Evolutionary conservation across 2,113 vertebrate species (phyloP).

Genomic region (Boulengeromyrus knoepffleri): DNA sequence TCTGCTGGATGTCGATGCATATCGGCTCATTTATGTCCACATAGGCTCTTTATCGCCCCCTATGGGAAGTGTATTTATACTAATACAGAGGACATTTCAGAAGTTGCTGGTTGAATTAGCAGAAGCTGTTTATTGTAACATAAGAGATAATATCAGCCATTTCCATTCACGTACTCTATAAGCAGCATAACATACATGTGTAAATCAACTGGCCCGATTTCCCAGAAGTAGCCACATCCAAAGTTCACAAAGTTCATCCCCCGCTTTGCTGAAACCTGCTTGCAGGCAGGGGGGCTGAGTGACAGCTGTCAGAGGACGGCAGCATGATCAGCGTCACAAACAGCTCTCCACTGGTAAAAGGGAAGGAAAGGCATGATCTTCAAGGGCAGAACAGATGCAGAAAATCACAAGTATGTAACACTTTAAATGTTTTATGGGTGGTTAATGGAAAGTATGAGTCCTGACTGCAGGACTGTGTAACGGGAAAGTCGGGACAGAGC

Average conservation of each 20-base stretch:
- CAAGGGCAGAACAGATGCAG: neutral
- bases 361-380: neutral
- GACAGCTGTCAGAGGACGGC: neutral
- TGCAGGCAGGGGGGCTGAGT: neutral
- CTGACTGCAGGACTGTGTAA: neutral
- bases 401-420: neutral
- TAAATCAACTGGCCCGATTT: constrained; percentile 13
- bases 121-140: constrained; percentile 31
- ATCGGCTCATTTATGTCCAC: neutral
- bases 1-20: neutral
- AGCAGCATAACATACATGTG: constrained; percentile 9
- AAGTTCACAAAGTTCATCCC: neutral
- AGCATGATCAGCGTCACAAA: neutral
- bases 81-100: neutral
- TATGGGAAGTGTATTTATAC: neutral
- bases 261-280: neutral
- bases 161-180: constrained; percentile 3
- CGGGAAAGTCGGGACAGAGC: neutral
- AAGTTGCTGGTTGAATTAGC: neutral
- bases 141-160: constrained; percentile 27
- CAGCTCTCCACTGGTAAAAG: neutral
- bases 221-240: neutral
- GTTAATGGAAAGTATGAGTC: neutral
- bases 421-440: neutral
- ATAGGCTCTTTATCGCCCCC: neutral